These are phyloP conservation scores for Ahaetulla prasina DNA, from an alignment of 2,113 vertebrate genomes.

Conservation along the genomic window DNA sequence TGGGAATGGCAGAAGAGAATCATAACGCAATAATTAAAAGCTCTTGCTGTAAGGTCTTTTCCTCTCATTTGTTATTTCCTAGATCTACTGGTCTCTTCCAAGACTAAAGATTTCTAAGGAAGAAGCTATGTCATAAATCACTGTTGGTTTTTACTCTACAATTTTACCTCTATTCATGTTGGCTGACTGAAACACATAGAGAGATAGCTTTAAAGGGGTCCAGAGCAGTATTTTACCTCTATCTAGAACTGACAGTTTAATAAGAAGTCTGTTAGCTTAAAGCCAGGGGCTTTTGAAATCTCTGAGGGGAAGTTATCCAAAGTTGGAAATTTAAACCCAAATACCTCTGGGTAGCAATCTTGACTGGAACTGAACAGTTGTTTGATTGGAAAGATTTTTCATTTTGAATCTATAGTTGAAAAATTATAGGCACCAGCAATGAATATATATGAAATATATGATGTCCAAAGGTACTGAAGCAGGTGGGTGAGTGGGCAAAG, in stretches of 20 bases:
- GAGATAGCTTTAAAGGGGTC: background rate
- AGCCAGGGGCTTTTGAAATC: slow-evolving; percentile 38
- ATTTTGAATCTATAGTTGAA: background rate
- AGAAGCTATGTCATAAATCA: background rate
- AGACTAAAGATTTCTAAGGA: background rate
- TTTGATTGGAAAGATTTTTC: slow-evolving; percentile 15
- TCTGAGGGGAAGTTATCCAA: slow-evolving; percentile 53
- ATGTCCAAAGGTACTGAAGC: background rate
- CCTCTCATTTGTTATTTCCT: background rate
- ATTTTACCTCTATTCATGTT: background rate
- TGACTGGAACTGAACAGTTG: slow-evolving; percentile 39
- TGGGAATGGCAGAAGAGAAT: background rate
- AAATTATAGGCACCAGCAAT: background rate
- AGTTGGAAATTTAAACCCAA: slow-evolving; percentile 49
- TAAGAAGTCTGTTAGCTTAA: slow-evolving; percentile 55
- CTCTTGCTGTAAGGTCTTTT: background rate
- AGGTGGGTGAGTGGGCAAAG: background rate
- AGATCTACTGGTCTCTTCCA: background rate
- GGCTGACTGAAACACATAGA: background rate
- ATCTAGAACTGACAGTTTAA: slow-evolving; percentile 57
- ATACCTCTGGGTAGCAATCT: slow-evolving; percentile 43
- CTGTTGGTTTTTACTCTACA: background rate
- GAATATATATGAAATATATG: background rate
- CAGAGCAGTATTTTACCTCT: slow-evolving; percentile 14
- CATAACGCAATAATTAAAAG: slow-evolving; percentile 1